Base-by-base conservation (phyloP, 2,888 invertebrate genomes). In the Spilosoma lubricipeda region DNA sequence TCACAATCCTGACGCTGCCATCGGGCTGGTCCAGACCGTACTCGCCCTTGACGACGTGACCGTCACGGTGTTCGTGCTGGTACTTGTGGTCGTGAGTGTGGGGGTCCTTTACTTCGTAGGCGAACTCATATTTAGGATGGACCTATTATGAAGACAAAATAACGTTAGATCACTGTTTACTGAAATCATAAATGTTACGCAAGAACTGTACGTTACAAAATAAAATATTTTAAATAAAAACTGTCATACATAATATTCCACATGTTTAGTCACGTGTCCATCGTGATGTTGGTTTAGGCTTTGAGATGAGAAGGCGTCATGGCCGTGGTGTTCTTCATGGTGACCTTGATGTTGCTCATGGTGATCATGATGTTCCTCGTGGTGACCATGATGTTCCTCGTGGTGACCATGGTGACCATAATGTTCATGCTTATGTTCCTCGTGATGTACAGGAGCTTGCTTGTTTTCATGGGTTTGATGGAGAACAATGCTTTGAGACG, bases 71-170 rank as follows among this genome's bases (percentile, higher is more conserved):
- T 86, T 96, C 96, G 68, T 92, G 90, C 88, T 94, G 95, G 77
- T 86, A 85, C 88, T 95, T 95, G 84, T 90, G 87, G 89, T 96
- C 96, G 30, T 94, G 93, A 70, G 96, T 96, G 86, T 95, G 93
- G 23, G 90, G 90, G 81, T 96, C 95, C 72, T 91, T 87, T 42
- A 96, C 96, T 72, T 93, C 92, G 83, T 96, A 96, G 80, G 90
- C 92, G 86, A 93, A 95, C 70, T 89, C 88, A 77, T 90, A 90
- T 72, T 90, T 90, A 3, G 90, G 90, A 72, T 89, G 84, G 7
- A 87, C 81, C 91, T 91, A 27, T 13, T 4, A 3, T 56, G 13
- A 42, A 15, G 59, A 33, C 11, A 8, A 33, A 33, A 33, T 33
- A 33, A 33, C 2, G 33, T 33, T 33, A 33, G 4, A 33, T 33